Percentiles rank a stretch among this genome's conserved stretches.
These are phyloP conservation scores for Tetanocera ferruginea DNA, from an alignment of 2,888 invertebrate genomes.

Conservation along the genomic window DNA sequence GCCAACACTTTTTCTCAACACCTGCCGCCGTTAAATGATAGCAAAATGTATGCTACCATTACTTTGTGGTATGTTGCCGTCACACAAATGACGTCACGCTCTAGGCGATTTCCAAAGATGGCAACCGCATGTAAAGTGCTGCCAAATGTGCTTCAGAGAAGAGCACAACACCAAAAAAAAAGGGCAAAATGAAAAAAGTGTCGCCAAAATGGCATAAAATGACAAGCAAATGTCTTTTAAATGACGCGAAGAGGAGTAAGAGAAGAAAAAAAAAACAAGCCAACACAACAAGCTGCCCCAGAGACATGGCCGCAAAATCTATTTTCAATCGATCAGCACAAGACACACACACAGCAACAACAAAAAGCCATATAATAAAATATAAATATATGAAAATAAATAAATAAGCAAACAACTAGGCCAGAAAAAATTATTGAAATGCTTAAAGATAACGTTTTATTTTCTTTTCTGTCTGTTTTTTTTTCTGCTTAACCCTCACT, in stretches of 20 bases:
- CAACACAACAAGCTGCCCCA: too few species aligned
- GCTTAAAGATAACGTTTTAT: slow-evolving; percentile 27
- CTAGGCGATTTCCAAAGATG: neutral
- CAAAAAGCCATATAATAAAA: too few species aligned
- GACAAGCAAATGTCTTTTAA: slow-evolving; percentile 66
- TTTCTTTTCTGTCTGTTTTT: neutral
- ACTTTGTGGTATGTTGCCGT: too few species aligned
- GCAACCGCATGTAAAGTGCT: too few species aligned
- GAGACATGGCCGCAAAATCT: too few species aligned
- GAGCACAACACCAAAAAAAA: too few species aligned
- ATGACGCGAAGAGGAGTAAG: slow-evolving; percentile 59
- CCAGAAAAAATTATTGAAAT: neutral
- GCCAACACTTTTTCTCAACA: slow-evolving; percentile 9
- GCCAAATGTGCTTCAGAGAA: too few species aligned
- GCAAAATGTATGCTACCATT: too few species aligned
- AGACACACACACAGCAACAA: neutral
- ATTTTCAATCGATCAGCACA: neutral
- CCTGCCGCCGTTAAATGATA: neutral
- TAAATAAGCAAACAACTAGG: too few species aligned
- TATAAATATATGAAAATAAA: too few species aligned
- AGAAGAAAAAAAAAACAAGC: neutral
- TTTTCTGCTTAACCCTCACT: too few species aligned
- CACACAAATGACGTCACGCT: slow-evolving; percentile 8
- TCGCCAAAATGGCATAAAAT: slow-evolving; percentile 65
- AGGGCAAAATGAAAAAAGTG: slow-evolving; percentile 39